phyloP scores from a whole-genome alignment of 2,113 vertebrate genomes.

The Aptenodytes forsteri region DNA sequence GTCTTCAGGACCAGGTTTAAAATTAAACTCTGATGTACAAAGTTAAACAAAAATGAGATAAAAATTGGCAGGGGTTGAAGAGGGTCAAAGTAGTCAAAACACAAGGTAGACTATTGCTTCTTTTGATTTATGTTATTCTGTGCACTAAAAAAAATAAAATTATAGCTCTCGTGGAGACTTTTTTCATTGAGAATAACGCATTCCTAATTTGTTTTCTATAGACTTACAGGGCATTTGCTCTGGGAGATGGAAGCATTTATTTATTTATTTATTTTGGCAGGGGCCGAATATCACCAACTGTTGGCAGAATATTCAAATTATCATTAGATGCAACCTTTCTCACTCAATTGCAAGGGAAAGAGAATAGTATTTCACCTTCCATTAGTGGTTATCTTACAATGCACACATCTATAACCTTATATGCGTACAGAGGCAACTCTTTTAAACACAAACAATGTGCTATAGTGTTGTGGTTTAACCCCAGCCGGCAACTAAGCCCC shows the following conservation, averaged over 20 bases:
- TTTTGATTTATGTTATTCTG: constrained; percentile 83
- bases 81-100: constrained; percentile 84
- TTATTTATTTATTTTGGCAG: constrained; percentile 36
- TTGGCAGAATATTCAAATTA: neutral
- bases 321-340: neutral
- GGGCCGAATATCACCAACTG: neutral
- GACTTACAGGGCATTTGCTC: constrained; percentile 54
- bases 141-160: constrained; percentile 76
- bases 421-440: neutral
- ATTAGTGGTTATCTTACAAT: neutral
- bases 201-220: constrained; percentile 77
- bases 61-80: constrained; percentile 95
- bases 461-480: too few relatives aligned
- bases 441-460: neutral
- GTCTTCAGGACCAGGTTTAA: constrained; percentile 89
- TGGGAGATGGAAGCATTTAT: neutral
- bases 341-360: neutral
- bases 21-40: constrained; percentile 99
- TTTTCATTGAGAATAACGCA: constrained; percentile 65
- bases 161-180: constrained; percentile 63
- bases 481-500: too few relatives aligned
- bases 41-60: constrained; percentile 97
- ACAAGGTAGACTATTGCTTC: constrained; percentile 79
- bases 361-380: neutral
- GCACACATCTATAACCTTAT: neutral